Evolutionary conservation across 2,797 vertebrate species (phyloP), one percentile per base, ranked within the genome.

Genomic region (Callimico goeldii): DNA sequence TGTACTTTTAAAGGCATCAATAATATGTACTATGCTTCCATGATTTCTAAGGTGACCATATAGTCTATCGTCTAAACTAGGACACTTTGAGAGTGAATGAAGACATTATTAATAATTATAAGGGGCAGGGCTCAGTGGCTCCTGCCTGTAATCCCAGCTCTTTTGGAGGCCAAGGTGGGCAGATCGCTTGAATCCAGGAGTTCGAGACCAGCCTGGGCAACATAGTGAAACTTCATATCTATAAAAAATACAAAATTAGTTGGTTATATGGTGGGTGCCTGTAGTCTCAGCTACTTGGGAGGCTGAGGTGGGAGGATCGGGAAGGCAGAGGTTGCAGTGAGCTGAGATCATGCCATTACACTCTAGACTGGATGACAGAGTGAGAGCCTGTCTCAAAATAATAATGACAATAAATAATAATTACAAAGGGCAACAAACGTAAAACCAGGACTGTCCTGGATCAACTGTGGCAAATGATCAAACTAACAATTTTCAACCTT

Each of bases 81-180:
- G 55, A 72, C 41, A 48, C 10, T 36, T 36, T 87, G 55, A 95
- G 39, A 93, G 12, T 83, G 72, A 96, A 83, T 80, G 20, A 52
- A 97, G 30, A 76, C 39, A 67, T 84, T 84, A 88, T 36, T 83
- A 91, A 72, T 88, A 86, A 95, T 87, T 88, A 84, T 33, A 67
- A 86, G 55, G 4, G 28, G 30, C 33, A 33, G 15, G 30, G 33
- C 30, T 67, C 15, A 64, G 30, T 64, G 61, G 33, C 61, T 64
- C 61, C 33, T 67, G 61, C 30, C 61, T n/a, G 7, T n/a, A 67
- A n/a, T 67, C 61, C 61, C 30, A n/a, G 61, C 7, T 67, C 30
- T 67, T n/a, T 67, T n/a, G 61, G 61, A 67, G 15, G 61, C 30
- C 61, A 67, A n/a, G 14, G 61, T 64, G 61, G 15, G 30, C 61